Evolutionary conservation across 2,113 vertebrate species (phyloP).

Genomic region (Rhizomys pruinosus): DNA sequence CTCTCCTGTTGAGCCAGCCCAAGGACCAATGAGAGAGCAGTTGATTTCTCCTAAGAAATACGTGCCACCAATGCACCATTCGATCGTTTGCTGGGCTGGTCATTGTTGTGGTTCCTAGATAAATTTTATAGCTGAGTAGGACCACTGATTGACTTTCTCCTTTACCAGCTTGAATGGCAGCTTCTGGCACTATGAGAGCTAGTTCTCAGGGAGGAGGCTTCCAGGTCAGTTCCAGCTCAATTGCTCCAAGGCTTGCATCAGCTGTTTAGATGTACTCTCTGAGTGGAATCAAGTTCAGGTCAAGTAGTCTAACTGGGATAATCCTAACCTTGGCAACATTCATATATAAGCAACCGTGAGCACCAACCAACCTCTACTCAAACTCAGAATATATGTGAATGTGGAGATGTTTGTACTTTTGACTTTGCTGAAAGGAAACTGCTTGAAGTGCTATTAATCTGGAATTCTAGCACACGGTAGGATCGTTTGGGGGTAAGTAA

Average conservation of each 20-base stretch:
- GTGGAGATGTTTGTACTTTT: conserved; percentile 28
- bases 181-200: no score
- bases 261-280: not conserved
- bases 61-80: no score
- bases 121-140: no score
- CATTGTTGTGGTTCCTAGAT: no score
- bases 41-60: no score
- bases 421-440: conserved; percentile 32
- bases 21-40: no score
- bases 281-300: not conserved
- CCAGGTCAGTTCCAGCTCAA: no score
- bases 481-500: conserved; percentile 41
- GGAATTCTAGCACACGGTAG: not conserved
- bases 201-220: no score
- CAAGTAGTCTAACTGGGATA: not conserved
- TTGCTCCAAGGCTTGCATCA: not conserved
- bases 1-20: no score
- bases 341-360: not conserved
- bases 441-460: conserved; percentile 36
- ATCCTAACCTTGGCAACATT: not conserved
- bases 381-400: not conserved
- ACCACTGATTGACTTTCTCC: no score
- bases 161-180: no score
- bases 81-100: no score
- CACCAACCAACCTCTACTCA: not conserved